Percentiles rank a stretch among this genome's conserved stretches.
Evolutionary conservation across 2,797 vertebrate species (phyloP).

Genomic region (Onychomys arenicola): DNA sequence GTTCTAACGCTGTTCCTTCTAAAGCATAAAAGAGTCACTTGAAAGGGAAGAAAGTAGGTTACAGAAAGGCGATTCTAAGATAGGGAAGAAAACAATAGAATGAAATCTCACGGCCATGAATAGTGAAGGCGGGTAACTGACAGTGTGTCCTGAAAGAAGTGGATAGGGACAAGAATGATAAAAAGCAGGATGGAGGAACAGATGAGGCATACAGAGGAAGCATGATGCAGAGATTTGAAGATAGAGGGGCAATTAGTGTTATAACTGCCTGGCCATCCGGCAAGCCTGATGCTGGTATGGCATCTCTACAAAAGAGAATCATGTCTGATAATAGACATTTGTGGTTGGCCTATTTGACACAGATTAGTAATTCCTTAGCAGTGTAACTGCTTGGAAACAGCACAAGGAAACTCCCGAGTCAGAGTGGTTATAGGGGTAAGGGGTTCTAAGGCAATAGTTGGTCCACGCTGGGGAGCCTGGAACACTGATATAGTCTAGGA

Average conservation of each 20-base stretch:
- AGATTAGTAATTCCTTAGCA: background rate
- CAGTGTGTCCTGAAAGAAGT: background rate
- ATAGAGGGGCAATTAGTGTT: background rate
- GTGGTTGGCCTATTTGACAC: background rate
- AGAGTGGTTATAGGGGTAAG: background rate
- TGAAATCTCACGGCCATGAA: constrained; percentile 6
- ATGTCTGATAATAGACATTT: constrained; percentile 9
- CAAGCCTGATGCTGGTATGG: background rate
- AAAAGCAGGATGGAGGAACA: constrained; percentile 6
- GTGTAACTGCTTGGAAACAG: constrained; percentile 16
- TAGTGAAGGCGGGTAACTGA: background rate
- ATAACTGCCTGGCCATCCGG: background rate
- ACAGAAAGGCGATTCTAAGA: constrained; percentile 17
- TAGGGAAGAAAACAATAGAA: background rate
- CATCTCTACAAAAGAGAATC: background rate
- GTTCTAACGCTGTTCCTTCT: background rate
- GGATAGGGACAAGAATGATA: background rate
- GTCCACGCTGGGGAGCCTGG: background rate
- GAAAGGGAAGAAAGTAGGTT: background rate
- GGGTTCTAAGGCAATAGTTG: background rate
- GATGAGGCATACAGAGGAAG: background rate
- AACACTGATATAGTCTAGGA: background rate
- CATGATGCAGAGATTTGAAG: constrained; percentile 40
- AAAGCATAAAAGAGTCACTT: constrained; percentile 25
- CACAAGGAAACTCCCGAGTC: background rate